These are phyloP conservation scores for Epinephelus lanceolatus DNA, from an alignment of 2,113 vertebrate species.

Conservation along the genomic window DNA sequence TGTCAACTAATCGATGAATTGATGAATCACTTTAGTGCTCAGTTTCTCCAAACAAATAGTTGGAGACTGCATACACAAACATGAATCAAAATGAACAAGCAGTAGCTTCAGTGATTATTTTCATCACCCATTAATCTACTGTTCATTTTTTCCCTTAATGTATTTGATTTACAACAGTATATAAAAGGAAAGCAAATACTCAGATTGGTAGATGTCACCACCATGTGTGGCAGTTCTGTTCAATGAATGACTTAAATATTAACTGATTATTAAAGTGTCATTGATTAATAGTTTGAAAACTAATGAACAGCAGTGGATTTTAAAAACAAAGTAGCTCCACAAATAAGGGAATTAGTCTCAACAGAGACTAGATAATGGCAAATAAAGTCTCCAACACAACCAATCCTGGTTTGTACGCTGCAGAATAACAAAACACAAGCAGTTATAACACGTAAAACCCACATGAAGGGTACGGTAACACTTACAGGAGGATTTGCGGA, in stretches of 20 bases:
- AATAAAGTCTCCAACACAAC: not conserved
- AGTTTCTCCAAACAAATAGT: too few relatives aligned
- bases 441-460: not conserved
- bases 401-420: not conserved
- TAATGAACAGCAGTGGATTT: not conserved
- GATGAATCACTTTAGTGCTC: too few relatives aligned
- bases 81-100: not conserved
- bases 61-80: not conserved
- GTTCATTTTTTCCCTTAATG: not conserved
- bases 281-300: not conserved
- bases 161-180: not conserved
- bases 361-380: not conserved
- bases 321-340: not conserved
- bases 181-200: not conserved
- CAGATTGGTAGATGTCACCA: not conserved
- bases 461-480: not conserved
- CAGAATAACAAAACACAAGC: not conserved
- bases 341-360: not conserved
- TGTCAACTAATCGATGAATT: too few relatives aligned
- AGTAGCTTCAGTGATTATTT: not conserved
- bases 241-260: not conserved
- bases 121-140: not conserved
- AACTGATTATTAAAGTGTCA: too few relatives aligned
- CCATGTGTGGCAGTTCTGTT: not conserved
- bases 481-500: constrained; percentile 13